A percentile compares a stretch with the other conserved stretches of the same genome.
phyloP scores from a whole-genome alignment of 2,113 vertebrate species.

The Pseudorectes ferrugineus region DNA sequence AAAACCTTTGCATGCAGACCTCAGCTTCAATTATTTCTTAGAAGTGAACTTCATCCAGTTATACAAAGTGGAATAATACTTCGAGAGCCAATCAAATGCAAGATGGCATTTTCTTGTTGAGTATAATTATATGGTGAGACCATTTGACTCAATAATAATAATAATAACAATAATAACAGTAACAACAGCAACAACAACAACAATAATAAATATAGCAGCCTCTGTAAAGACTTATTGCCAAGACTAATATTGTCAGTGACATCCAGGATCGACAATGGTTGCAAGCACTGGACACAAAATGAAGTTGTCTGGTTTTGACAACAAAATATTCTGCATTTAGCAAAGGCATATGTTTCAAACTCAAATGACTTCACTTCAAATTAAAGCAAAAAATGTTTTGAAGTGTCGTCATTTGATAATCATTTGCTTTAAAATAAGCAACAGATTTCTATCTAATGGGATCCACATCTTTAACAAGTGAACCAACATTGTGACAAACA shows the following conservation, averaged over 20 bases:
- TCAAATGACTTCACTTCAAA: constrained; percentile 75
- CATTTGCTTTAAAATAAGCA: constrained; percentile 73
- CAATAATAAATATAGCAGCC: not conserved
- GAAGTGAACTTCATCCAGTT: not conserved
- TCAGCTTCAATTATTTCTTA: not conserved
- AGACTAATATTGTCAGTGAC: not conserved
- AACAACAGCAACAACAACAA: not conserved
- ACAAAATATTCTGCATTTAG: constrained; percentile 53
- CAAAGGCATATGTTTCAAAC: constrained; percentile 76
- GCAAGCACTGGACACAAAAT: constrained; percentile 39
- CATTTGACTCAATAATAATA: not conserved
- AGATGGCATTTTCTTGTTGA: not conserved
- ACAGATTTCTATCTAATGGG: constrained; percentile 63
- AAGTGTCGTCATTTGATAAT: constrained; percentile 74
- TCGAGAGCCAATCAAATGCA: not conserved
- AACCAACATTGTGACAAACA: constrained; percentile 52
- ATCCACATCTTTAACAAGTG: constrained; percentile 60
- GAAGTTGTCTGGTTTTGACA: constrained; percentile 60
- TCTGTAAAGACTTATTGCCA: not conserved
- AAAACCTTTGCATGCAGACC: not conserved
- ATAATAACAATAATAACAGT: not conserved
- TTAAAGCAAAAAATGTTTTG: constrained; percentile 74
- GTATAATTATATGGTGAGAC: not conserved
- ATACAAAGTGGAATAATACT: not conserved
- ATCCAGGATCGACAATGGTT: constrained; percentile 46